Percentiles rank a stretch among this genome's conserved stretches.
phyloP scores from a whole-genome alignment of 2,113 vertebrate genomes.

The Mungos mungo region DNA sequence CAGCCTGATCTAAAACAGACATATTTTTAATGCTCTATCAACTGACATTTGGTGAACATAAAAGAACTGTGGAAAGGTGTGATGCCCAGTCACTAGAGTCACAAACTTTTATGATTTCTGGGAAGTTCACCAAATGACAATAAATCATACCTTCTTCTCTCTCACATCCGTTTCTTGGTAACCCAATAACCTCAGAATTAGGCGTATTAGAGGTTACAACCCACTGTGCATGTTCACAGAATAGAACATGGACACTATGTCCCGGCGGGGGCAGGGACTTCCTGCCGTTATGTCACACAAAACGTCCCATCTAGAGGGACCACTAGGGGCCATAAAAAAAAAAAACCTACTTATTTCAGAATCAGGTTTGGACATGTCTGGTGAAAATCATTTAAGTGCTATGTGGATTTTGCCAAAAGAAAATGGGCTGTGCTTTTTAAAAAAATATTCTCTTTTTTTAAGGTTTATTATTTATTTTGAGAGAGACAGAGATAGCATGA shows the following conservation, averaged over 20 bases:
- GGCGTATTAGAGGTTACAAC: too few species aligned
- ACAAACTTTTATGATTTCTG: not conserved
- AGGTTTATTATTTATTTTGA: too few species aligned
- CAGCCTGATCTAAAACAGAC: not conserved
- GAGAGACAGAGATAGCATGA: too few species aligned
- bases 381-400: not conserved
- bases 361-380: not conserved
- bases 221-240: not conserved
- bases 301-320: not conserved
- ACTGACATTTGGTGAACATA: not conserved
- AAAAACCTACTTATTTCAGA: not conserved
- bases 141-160: not conserved
- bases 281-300: not conserved
- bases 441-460: too few species aligned
- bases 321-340: not conserved
- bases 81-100: not conserved
- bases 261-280: not conserved
- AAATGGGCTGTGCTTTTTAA: accelerated
- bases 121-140: not conserved
- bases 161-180: not conserved
- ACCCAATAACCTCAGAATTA: not conserved
- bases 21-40: not conserved
- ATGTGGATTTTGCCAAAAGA: not conserved
- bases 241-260: not conserved
- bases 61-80: not conserved